Evolutionary conservation across 2,888 invertebrate genomes (phyloP), one percentile per base, ranked within the genome.

Genomic region (Saturnia japonica): DNA sequence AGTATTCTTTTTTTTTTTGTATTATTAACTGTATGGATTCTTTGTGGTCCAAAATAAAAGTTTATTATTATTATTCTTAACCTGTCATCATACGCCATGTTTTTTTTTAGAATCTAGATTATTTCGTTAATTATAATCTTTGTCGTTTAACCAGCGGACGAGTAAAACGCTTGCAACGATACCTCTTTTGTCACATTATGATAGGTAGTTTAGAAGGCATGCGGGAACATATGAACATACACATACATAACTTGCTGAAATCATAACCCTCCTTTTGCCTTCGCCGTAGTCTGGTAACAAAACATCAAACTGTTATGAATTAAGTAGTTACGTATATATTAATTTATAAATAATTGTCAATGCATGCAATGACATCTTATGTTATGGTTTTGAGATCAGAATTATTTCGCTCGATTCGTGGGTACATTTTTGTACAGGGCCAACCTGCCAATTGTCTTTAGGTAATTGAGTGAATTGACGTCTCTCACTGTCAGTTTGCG

Each of bases 391-490:
- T 51, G 12, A 19, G 1, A 51, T 19, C 47, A 60, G 57, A 60
- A 60, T 16, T 28, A 14, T 60, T 60, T 28, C 6, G 14, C 12
- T 16, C 28, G 3, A 14, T 28, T 60, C 12, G 14, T 28, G 25
- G 16, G 12, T 14, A 60, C 57, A 60, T 60, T 60, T 28, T 28
- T 60, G 14, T 28, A 60, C 14, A 60, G 57, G 25, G 14, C 28
- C 57, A 28, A 25, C 57, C 25, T 14, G 57, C 57, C 28, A 25
- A 60, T 60, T 28, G 28, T 60, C 25, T 60, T 60, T 60, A 28
- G 25, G 28, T 28, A 60, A 60, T 28, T 28, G 57, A 60, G 57
- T 28, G 12, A 60, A 60, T 60, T 54, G 54, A 54, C 54, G 54
- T 54, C 54, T 54, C 25, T 54, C 25, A 28, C 25, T 19, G 28